Conservation (phyloP, 2,113 vertebrate genomes). For the Ammodytes marinus region DNA sequence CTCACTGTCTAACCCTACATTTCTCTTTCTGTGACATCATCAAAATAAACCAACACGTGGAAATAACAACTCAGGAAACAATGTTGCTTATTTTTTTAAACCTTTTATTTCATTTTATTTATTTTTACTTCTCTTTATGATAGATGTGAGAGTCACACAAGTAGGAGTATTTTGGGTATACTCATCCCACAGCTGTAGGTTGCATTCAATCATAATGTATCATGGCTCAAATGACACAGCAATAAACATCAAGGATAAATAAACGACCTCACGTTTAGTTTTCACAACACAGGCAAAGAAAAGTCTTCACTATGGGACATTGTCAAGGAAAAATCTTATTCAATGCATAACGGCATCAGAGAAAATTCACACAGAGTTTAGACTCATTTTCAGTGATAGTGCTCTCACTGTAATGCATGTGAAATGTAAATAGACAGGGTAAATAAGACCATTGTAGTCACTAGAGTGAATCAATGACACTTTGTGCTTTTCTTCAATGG, state of each 20-base stretch:
- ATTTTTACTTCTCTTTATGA: slow-evolving; percentile 5
- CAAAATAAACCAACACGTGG: neutral
- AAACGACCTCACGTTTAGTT: neutral
- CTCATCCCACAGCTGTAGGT: neutral
- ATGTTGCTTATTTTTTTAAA: neutral
- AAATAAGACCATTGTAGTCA: slow-evolving; percentile 4
- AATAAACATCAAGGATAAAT: slow-evolving; percentile 2
- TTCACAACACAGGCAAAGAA: slow-evolving; percentile 16
- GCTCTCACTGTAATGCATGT: slow-evolving; percentile 6
- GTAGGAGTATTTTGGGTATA: neutral
- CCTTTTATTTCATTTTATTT: too few species aligned
- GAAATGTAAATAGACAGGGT: slow-evolving; percentile 1
- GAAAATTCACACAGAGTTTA: slow-evolving; percentile 6
- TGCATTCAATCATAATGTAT: slow-evolving; percentile 16
- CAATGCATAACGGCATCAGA: neutral
- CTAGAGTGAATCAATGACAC: neutral
- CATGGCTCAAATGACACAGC: slow-evolving; percentile 28
- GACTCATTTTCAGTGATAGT: neutral
- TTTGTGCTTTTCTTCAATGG: slow-evolving; percentile 12
- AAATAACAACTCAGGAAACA: neutral
- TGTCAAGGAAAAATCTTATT: slow-evolving; percentile 10
- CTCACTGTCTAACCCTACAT: too few species aligned
- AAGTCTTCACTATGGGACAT: slow-evolving; percentile 4
- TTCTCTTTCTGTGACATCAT: too few species aligned
- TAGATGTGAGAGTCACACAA: slow-evolving; percentile 16